Evolutionary conservation across 2,113 vertebrate species (phyloP), one percentile per base, ranked within the genome.

Genomic region (Nannospalax galili): DNA sequence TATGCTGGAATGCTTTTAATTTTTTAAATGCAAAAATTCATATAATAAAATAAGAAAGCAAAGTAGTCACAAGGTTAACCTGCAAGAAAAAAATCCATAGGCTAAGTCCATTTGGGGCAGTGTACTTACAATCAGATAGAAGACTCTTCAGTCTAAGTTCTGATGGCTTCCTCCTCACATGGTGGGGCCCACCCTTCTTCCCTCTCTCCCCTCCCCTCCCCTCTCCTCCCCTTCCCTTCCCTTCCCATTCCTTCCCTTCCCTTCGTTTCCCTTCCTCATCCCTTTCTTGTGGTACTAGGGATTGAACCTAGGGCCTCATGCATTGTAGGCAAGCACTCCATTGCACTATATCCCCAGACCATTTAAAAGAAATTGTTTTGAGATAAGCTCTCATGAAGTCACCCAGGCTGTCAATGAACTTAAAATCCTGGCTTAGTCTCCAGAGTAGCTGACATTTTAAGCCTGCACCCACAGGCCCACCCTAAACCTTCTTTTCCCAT

Each of bases 171-270:
- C 20, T 11, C n/a, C 17, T 5, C 32, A 65, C 12, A 2, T 1
- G 2, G 11, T 28, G 6, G 1, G 17, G 35, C 20, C 42, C 14
- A 7, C n/a, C 2, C 30, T 4, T 32, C 30, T 7, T 5, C 2
- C 16, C 15, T 35, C 48, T 4, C 1, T 24, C 52, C 20, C 5
- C 62, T 17, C 19, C 19, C 80, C 9, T 12, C 22, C n/a, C 26
- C 30, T 20, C 5, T 62, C 37, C 58, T 14, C 48, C 12, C 32
- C 28, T 16, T 28, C 28, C 17, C 32, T 11, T 56, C 30, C 32
- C 2, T 30, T 4, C 48, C 2, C 35, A 7, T 10, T 15, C n/a
- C 4, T 2, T 40, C 19, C 22, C 9, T 12, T 37, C 7, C 15
- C 26, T 14, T 7, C 7, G 0, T 5, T 48, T 12, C 3, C 22